Percentiles rank a stretch among this genome's conserved stretches.
Conservation (phyloP, 2,113 vertebrate genomes). For the Lepisosteus oculatus region DNA sequence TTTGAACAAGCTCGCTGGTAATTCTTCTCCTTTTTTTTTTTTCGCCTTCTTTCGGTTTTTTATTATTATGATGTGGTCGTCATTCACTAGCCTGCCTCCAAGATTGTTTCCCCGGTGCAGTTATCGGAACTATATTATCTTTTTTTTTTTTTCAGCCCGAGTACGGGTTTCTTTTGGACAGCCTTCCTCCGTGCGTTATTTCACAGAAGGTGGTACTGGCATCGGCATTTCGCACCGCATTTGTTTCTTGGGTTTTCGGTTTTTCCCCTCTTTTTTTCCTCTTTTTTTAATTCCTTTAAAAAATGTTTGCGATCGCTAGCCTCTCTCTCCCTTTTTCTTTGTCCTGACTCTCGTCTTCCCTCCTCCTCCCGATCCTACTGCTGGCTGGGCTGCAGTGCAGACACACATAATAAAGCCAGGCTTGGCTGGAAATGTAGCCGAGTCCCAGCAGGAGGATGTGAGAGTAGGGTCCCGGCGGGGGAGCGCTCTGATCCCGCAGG, state of each 20-base stretch:
- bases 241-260: slow-evolving; percentile 71
- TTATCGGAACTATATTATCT: slow-evolving; percentile 53
- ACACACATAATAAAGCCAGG: slow-evolving; percentile 99
- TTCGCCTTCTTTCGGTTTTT: not conserved
- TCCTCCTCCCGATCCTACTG: slow-evolving; percentile 94
- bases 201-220: slow-evolving; percentile 68
- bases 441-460: slow-evolving; percentile 99
- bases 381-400: slow-evolving; percentile 98
- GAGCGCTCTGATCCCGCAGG: slow-evolving; percentile 99
- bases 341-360: slow-evolving; percentile 92
- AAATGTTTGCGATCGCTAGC: slow-evolving; percentile 71
- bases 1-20: slow-evolving; percentile 22
- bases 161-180: slow-evolving; percentile 42
- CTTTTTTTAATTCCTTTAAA: slow-evolving; percentile 50
- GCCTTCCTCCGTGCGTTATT: slow-evolving; percentile 77
- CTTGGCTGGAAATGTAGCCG: slow-evolving; percentile 99
- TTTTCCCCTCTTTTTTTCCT: slow-evolving; percentile 50
- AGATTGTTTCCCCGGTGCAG: slow-evolving; percentile 33
- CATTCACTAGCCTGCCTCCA: slow-evolving; percentile 8
- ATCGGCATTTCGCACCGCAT: slow-evolving; percentile 64
- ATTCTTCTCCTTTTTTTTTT: slow-evolving; percentile 29
- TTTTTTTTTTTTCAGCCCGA: slow-evolving; percentile 27
- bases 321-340: slow-evolving; percentile 93
- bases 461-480: slow-evolving; percentile 99
- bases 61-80: too few species aligned